Evolutionary conservation across 2,797 vertebrate species (phyloP), one percentile per base, ranked within the genome.

Genomic region (Crenuchus spilurus): DNA sequence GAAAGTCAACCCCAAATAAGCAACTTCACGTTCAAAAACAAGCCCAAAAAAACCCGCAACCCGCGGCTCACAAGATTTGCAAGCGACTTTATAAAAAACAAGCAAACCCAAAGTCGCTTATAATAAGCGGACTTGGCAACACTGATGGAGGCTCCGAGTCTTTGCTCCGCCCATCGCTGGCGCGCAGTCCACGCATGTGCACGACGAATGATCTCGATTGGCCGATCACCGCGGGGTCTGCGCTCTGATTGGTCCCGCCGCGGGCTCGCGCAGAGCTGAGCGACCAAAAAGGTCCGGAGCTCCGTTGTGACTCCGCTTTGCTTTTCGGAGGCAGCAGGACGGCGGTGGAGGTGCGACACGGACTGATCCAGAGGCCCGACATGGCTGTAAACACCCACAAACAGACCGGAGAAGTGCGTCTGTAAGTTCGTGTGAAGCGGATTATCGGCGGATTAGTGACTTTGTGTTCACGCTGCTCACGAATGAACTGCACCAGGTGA

Each of bases 401-500:
- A 22, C 24, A 22, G 30, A 64, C 6, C 9, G 1, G 2, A 54
- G 7, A 18, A 26, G 42, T 41, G 6, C 18, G 2, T 20, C 24
- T 18, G n/a, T 18, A 20, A 28, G 20, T 30, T 10, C 11, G 1
- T 33, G 20, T 46, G 8, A n/a, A 60, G 35, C 18, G 20, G n/a
- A 71, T 6, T 31, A 28, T 28, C 44, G 24, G 22, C 3, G 35
- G 20, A 18, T 49, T 26, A 20, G 22, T 35, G 11, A 49, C 6
- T 13, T 55, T 54, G 57, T 14, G 35, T 18, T 68, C 48, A 4
- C 28, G 16, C 48, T 41, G 18, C 49, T 78, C 68, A 70, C 51
- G 76, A 35, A 89, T 91, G 89, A 90, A 87, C 80, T 86, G 86
- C 72, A 84, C 79, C 76, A 91, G 89, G 90, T 91, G 81, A 84